Conservation (phyloP, 2,113 vertebrate genomes). For the Indicator maculatus region DNA sequence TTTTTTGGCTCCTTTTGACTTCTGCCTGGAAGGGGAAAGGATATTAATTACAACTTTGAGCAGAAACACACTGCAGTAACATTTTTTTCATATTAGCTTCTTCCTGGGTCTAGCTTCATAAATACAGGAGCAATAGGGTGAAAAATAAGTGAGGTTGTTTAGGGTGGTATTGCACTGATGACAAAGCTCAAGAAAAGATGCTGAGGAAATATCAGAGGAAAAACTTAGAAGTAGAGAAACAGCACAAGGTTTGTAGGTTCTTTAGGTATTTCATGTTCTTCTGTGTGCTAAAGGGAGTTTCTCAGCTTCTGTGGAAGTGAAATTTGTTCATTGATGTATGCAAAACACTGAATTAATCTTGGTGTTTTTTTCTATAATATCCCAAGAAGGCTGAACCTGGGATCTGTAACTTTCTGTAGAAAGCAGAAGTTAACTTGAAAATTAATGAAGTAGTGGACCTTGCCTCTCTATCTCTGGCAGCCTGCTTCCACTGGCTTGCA, state of each 20-base stretch:
- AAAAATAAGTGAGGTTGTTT: not conserved
- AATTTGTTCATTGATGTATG: not conserved
- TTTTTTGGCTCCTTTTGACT: not conserved
- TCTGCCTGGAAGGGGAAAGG: not conserved
- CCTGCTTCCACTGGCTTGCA: not conserved
- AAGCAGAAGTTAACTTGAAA: not conserved
- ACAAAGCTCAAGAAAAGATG: not conserved
- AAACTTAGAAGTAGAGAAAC: too few relatives aligned
- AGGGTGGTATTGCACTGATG: not conserved
- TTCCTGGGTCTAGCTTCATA: not conserved
- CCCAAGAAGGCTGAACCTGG: not conserved
- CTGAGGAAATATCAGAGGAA: not conserved
- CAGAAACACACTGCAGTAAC: not conserved
- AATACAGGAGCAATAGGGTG: not conserved
- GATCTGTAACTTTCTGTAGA: not conserved
- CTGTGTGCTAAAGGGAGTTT: not conserved
- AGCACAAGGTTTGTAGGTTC: not conserved
- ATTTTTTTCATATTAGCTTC: not conserved
- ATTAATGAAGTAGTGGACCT: not conserved
- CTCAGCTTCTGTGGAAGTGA: not conserved
- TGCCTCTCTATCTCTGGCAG: not conserved
- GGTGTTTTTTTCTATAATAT: not conserved
- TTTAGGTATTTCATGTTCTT: not conserved
- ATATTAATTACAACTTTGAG: not conserved
- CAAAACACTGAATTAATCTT: not conserved